Evolutionary conservation across 2,797 vertebrate genomes (phyloP), one percentile per base, ranked within the genome.

Genomic region (Muscicapa striata): DNA sequence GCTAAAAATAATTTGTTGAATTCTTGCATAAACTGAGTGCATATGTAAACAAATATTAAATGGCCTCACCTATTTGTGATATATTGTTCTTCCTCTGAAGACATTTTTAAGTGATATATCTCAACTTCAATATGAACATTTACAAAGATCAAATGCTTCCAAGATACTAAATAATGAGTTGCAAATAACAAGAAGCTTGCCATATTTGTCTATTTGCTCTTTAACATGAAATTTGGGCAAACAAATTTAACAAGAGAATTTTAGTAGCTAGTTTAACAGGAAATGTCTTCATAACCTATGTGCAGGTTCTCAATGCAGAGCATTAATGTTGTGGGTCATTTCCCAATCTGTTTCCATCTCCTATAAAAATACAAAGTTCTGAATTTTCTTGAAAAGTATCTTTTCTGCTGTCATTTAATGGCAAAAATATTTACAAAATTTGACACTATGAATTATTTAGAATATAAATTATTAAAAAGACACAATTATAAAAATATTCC

Each of bases 331-430:
- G 24, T 40, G 20, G 4, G 61, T 81, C 7, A 45, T 55, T 77
- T 82, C 40, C 67, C 19, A 61, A 9, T 27, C 34, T 23, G 19
- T 74, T 86, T 75, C 29, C 30, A 64, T 45, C 51, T 76, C 36
- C 17, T 43, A 46, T 9, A 27, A 76, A 81, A 92, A 81, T 9
- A 43, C 1, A 5, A 90, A 62, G 11, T 58, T 73, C 36, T 57
- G 19, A 76, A 13, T 3, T 24, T 24, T 13, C 22, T 2, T 1
- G 2, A 7, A 8, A 34, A n/a, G 7, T 15, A 15, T 15, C 4
- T 77, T 66, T 83, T 73, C 13, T 45, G 1, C 51, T 85, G 41
- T 17, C 12, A 55, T 49, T 49, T 63, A 78, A 54, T 66, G 4
- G 5, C 15, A 10, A 48, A 38, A 49, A 24, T 54, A 4, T 29